Evolutionary conservation across 2,888 invertebrate genomes (phyloP).

Genomic region (Rapana venosa): DNA sequence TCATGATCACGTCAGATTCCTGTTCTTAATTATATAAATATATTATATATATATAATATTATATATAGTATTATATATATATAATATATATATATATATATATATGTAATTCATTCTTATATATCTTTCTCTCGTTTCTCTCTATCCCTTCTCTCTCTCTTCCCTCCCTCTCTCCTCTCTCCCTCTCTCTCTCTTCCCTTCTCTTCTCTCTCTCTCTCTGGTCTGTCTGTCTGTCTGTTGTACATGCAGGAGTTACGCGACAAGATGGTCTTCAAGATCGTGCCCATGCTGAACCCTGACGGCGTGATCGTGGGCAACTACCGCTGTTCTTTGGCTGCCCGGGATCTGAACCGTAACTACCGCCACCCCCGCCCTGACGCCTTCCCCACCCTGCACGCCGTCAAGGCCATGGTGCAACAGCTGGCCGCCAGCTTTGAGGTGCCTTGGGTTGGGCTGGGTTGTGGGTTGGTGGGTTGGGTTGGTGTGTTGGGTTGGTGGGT

Average conservation of each 20-base stretch:
- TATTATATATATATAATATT: no score
- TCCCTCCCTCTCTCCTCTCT: no score
- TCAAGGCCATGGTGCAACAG: constrained; percentile 74
- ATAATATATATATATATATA: no score
- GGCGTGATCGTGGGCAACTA: constrained; percentile 79
- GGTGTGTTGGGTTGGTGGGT: neutral
- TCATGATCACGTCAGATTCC: no score
- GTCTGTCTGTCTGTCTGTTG: neutral
- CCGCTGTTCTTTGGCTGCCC: constrained; percentile 74
- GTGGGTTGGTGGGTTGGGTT: neutral
- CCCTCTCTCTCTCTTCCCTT: no score
- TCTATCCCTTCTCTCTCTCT: no score
- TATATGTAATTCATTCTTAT: no score
- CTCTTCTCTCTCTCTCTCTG: no score
- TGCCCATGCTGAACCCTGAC: constrained; percentile 78
- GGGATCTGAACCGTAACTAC: constrained; percentile 78
- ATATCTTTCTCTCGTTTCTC: no score
- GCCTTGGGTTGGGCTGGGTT: constrained; percentile 21
- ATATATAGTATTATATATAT: no score
- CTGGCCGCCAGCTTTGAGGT: constrained; percentile 69
- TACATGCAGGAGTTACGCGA: constrained; percentile 67
- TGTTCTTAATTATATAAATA: no score
- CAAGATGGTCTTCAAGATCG: constrained; percentile 76
- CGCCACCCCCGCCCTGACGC: constrained; percentile 74
- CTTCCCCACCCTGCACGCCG: constrained; percentile 76